phyloP scores from a whole-genome alignment of 2,113 vertebrate genomes.

The Alexandromys fortis region DNA sequence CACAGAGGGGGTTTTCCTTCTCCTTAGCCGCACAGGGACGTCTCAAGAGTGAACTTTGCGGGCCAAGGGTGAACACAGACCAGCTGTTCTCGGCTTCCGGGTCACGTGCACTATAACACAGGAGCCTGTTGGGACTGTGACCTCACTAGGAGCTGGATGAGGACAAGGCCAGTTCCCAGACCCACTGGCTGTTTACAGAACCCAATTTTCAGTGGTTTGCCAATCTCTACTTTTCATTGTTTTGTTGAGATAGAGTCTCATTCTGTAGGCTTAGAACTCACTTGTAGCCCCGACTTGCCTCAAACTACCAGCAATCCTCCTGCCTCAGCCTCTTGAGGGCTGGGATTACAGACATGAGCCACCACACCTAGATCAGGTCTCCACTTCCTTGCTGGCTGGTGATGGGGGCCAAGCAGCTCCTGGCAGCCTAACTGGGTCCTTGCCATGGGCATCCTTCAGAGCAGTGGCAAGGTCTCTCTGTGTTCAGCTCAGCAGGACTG shows the following conservation, averaged over 20 bases:
- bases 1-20: fast-evolving
- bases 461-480: neutral
- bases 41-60: fast-evolving
- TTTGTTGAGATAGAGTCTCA: neutral
- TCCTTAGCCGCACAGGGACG: fast-evolving
- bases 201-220: neutral
- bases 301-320: no score
- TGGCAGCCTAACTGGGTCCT: neutral
- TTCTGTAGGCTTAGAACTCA: neutral
- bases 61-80: no score
- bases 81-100: neutral
- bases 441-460: neutral
- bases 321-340: no score
- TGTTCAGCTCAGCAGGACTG: neutral
- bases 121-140: neutral
- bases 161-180: neutral
- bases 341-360: no score
- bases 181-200: neutral
- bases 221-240: neutral
- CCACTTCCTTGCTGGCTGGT: neutral
- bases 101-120: neutral
- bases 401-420: fast-evolving
- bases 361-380: neutral
- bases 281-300: neutral
- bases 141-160: neutral